Conservation (phyloP, 2,113 vertebrate genomes). For the Pithys albifrons region DNA sequence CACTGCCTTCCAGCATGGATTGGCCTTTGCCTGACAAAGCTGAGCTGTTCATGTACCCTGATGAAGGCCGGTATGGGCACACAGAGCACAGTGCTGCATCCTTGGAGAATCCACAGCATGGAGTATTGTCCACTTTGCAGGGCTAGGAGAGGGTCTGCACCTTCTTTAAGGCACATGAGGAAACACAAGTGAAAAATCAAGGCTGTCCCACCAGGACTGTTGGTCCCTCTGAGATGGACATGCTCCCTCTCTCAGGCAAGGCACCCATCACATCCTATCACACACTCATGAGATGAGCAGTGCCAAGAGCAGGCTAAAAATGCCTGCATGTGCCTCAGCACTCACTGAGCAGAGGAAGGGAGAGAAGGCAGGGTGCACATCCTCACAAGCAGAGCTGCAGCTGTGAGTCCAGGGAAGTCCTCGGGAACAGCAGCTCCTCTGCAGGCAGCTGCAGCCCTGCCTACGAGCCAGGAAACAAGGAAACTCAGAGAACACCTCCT, state of each 20-base stretch:
- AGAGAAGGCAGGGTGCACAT: constrained; percentile 63
- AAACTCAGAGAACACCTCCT: background rate
- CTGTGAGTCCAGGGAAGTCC: background rate
- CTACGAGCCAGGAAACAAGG: background rate
- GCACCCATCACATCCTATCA: background rate
- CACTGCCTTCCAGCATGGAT: background rate
- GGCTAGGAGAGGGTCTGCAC: background rate
- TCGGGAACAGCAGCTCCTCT: background rate
- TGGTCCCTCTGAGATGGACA: background rate
- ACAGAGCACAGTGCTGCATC: background rate
- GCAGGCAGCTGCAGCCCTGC: background rate
- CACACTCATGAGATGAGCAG: background rate
- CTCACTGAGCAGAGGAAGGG: background rate
- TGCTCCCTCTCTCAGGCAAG: background rate
- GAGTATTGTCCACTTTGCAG: background rate
- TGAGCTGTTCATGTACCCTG: background rate
- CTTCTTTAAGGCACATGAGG: background rate
- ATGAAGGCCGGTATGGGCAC: background rate
- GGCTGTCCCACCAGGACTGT: background rate
- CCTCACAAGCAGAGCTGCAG: background rate
- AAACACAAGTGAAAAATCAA: background rate
- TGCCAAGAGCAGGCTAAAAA: background rate
- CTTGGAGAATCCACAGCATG: background rate
- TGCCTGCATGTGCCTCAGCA: rapidly evolving
- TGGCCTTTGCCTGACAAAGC: background rate